phyloP scores from a whole-genome alignment of 1,140 invertebrate species.

The Popillia japonica region DNA sequence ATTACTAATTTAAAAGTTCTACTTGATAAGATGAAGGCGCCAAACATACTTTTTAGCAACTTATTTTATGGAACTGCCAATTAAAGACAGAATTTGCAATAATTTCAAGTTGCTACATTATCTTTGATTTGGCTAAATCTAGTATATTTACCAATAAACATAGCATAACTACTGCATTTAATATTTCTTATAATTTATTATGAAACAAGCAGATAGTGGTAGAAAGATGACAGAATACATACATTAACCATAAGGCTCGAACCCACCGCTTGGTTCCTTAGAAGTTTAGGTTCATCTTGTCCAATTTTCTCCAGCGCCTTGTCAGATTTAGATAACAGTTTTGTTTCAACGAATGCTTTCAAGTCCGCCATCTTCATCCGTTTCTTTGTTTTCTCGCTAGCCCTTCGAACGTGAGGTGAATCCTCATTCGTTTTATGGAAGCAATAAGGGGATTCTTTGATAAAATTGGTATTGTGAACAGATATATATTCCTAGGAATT shows the following conservation, averaged over 20 bases:
- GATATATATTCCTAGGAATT: too few species aligned
- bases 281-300: conserved; percentile 73
- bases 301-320: conserved; percentile 90
- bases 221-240: conserved; percentile 53
- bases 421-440: conserved; percentile 63
- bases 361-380: conserved; percentile 91
- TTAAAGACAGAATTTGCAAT: too few species aligned
- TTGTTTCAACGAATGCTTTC: conserved; percentile 89
- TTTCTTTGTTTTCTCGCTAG: conserved; percentile 82
- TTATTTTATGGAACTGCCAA: too few species aligned
- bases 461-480: conserved; percentile 41
- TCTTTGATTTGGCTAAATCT: too few species aligned
- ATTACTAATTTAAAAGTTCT: too few species aligned
- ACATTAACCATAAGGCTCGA: conserved; percentile 56
- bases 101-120: too few species aligned
- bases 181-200: too few species aligned
- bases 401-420: conserved; percentile 70
- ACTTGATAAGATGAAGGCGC: too few species aligned
- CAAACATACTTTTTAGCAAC: too few species aligned
- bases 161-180: too few species aligned
- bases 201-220: conserved; percentile 41
- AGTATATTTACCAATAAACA: too few species aligned
- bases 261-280: conserved; percentile 65
- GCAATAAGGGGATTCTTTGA: conserved; percentile 60
- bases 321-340: conserved; percentile 89